Base-by-base conservation (phyloP, 1,140 invertebrate species). In the Macrostomum lignano region DNA sequence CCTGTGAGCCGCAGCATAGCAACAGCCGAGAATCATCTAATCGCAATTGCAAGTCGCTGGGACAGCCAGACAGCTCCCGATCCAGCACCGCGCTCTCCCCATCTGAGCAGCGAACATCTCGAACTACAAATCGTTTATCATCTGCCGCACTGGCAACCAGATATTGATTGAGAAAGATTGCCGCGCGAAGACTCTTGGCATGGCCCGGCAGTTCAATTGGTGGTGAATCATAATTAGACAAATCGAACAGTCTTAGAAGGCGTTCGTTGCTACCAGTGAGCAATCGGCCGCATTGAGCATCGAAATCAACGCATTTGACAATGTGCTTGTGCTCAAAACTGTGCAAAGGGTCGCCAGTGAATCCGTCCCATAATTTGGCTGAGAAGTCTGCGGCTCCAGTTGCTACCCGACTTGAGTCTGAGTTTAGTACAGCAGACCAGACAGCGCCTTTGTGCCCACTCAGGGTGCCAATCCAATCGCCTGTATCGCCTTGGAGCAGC, bases 251-350 rank as follows among this genome's bases (percentile, higher is more conserved):
- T 43, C 75, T 61, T 32, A 91, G 64, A 2, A 84, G 57, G 58
- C 88, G 91, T 51, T 93, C 82, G 55, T 88, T 88, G 45, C 77
- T 82, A 6, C 81, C n/a, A 9, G 82, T 91, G 7, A 74, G 69
- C 28, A 94, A 60, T 25, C 72, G 55, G 38, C 66, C 65, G 28
- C 72, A 72, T 44, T 78, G 73, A 5, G 62, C 60, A 42, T 74
- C 79, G 47, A 93, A 93, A 48, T 76, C 70, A 1, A 93, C 82
- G 48, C 73, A 73, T 58, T 91, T 91, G 1, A 94, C 86, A 42
- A 93, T 93, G 48, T 93, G 84, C 46, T 81, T 78, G 52, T 93
- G 82, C 46, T 76, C 69, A 49, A 93, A 86, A n/a, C 74, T 76
- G 43, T 79, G 71, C 7, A 81, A 55, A 51, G 86, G 78, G 47